phyloP scores from a whole-genome alignment of 2,888 invertebrate species.

The Megastigmus dorsalis region DNA sequence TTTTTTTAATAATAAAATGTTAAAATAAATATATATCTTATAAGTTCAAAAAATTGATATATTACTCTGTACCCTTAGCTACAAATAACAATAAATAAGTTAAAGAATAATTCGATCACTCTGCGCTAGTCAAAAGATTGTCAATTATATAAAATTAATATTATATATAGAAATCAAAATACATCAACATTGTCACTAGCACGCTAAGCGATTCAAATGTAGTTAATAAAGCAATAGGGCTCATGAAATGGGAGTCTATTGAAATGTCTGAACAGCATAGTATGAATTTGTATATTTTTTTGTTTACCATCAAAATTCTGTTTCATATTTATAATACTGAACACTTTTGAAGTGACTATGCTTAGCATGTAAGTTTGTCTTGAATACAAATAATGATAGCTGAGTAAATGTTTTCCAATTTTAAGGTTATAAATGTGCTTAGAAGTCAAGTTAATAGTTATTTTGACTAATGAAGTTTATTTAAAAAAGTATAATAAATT shows the following conservation, averaged over 20 bases:
- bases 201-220: conserved; percentile 26
- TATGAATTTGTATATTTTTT: too few species aligned
- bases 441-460: neutral
- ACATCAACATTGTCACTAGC: conserved; percentile 44
- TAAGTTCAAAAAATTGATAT: too few species aligned
- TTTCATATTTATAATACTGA: too few species aligned
- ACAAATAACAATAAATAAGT: conserved; percentile 11
- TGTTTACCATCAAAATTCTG: too few species aligned
- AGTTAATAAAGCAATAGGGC: conserved; percentile 25
- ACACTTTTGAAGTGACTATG: too few species aligned
- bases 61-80: conserved; percentile 18
- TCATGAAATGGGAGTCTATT: conserved; percentile 1
- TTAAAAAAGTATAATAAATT: neutral
- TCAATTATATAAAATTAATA: conserved; percentile 22
- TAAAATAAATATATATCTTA: too few species aligned
- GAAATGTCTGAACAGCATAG: too few species aligned
- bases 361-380: too few species aligned
- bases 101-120: conserved; percentile 48
- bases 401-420: too few species aligned
- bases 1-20: too few species aligned
- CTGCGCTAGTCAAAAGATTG: conserved; percentile 44
- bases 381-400: too few species aligned
- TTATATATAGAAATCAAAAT: conserved; percentile 27
- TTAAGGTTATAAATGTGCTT: conserved; percentile 5
- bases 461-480: neutral